phyloP scores from a whole-genome alignment of 2,113 vertebrate species.

The Protobothrops flavoviridis region DNA sequence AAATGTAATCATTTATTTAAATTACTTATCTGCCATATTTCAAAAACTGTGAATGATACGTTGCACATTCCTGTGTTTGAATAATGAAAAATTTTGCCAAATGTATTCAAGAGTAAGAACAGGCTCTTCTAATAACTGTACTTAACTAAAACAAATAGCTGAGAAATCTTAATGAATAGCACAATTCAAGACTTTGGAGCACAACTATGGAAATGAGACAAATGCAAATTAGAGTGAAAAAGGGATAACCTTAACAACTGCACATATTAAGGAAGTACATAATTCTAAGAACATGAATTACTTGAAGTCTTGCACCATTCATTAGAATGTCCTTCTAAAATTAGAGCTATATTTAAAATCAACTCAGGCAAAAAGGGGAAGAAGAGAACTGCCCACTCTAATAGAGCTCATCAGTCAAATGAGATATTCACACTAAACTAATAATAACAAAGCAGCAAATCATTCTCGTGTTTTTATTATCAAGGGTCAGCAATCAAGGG shows the following conservation, averaged over 20 bases:
- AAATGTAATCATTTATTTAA: conserved; percentile 50
- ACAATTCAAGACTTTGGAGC: conserved; percentile 32
- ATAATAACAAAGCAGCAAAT: conserved; percentile 59
- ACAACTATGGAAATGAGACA: conserved; percentile 28
- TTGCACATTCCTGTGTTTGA: conserved; percentile 25
- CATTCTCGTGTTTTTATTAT: conserved; percentile 50
- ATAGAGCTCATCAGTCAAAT: conserved; percentile 55
- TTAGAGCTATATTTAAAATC: conserved; percentile 57
- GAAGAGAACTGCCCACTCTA: conserved; percentile 41
- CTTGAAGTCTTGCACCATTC: conserved; percentile 32
- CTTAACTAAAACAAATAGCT: conserved; percentile 20
- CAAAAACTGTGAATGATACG: neutral
- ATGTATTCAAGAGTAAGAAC: conserved; percentile 26
- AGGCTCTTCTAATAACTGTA: conserved; percentile 19
- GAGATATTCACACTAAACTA: conserved; percentile 51
- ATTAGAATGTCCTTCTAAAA: conserved; percentile 35
- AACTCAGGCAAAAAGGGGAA: conserved; percentile 54
- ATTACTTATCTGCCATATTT: conserved; percentile 43
- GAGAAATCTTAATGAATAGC: neutral
- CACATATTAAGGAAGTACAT: conserved; percentile 31
- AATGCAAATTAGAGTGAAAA: conserved; percentile 25
- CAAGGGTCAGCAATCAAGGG: conserved; percentile 58
- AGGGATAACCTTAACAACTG: conserved; percentile 1
- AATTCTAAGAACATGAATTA: conserved; percentile 37
- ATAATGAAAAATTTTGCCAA: neutral